These are phyloP conservation scores for Pachypanchax playfairii DNA, from an alignment of 2,113 vertebrate species.

Conservation along the genomic window DNA sequence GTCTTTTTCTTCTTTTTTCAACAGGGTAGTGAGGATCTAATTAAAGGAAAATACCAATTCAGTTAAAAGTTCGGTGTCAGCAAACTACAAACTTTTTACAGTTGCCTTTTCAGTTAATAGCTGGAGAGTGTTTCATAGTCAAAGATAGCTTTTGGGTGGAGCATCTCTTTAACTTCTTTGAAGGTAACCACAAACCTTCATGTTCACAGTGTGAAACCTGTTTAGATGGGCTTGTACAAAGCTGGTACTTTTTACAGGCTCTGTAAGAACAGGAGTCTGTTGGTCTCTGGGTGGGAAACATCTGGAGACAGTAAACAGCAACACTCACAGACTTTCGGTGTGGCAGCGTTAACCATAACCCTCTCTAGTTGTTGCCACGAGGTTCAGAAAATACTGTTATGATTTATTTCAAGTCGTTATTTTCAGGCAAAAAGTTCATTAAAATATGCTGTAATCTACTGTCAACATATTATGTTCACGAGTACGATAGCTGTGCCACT, in stretches of 20 bases:
- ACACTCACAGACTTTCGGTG: constrained; percentile 15
- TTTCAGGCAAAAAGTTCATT: too few relatives aligned
- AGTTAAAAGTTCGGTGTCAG: constrained; percentile 38
- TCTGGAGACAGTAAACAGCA: constrained; percentile 39
- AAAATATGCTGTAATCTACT: too few relatives aligned
- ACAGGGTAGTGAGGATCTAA: constrained; percentile 11
- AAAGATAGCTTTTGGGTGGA: constrained; percentile 36
- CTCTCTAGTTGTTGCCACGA: too few relatives aligned
- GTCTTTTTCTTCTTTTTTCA: not conserved
- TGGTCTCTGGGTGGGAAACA: constrained; percentile 49
- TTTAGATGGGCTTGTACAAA: constrained; percentile 45
- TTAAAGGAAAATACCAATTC: constrained; percentile 22
- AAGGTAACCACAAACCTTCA: constrained; percentile 52
- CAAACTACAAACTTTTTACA: constrained; percentile 51
- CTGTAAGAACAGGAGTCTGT: constrained; percentile 61
- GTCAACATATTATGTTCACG: not conserved
- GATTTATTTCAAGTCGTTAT: not conserved
- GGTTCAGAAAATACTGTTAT: not conserved
- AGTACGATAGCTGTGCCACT: constrained; percentile 25
- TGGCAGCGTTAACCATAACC: constrained; percentile 12
- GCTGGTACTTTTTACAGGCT: constrained; percentile 55
- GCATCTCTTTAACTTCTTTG: constrained; percentile 39
- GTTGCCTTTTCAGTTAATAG: constrained; percentile 43
- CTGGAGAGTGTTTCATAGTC: constrained; percentile 29
- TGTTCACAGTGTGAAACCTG: constrained; percentile 56